These are phyloP conservation scores for Ichneumoninae sp. DNA, from an alignment of 2,888 invertebrate genomes.

Conservation along the genomic window DNA sequence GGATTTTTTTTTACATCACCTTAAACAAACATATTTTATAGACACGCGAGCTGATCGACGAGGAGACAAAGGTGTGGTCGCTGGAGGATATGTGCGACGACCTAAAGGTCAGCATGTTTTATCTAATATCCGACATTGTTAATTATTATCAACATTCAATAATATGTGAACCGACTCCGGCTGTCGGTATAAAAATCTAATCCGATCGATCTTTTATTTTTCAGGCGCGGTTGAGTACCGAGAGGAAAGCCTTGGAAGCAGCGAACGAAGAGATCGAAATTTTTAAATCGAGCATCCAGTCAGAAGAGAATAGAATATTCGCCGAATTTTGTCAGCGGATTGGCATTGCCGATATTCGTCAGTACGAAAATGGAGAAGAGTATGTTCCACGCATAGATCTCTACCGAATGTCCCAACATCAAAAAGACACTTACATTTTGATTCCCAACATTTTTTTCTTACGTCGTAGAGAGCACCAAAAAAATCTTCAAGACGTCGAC, in stretches of 20 bases:
- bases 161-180: neutral
- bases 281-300: constrained; percentile 96
- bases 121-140: neutral
- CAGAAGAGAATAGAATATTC: constrained; percentile 97
- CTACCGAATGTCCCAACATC: neutral
- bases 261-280: constrained; percentile 86
- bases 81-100: neutral
- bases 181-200: no score
- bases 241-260: neutral
- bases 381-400: constrained; percentile 64
- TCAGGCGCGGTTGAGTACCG: neutral
- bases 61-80: neutral
- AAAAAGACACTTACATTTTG: neutral
- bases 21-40: neutral
- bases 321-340: constrained; percentile 94
- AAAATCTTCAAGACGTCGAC: constrained; percentile 96
- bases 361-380: constrained; percentile 97
- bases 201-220: neutral
- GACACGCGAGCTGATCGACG: neutral
- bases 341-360: constrained; percentile 96
- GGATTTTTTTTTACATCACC: no score
- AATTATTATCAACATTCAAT: neutral
- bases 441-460: neutral
- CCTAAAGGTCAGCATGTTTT: neutral
- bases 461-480: constrained; percentile 89